Percentiles rank a stretch among this genome's conserved stretches.
These are phyloP conservation scores for Epinephelus lanceolatus DNA, from an alignment of 2,113 vertebrate species.

Conservation along the genomic window DNA sequence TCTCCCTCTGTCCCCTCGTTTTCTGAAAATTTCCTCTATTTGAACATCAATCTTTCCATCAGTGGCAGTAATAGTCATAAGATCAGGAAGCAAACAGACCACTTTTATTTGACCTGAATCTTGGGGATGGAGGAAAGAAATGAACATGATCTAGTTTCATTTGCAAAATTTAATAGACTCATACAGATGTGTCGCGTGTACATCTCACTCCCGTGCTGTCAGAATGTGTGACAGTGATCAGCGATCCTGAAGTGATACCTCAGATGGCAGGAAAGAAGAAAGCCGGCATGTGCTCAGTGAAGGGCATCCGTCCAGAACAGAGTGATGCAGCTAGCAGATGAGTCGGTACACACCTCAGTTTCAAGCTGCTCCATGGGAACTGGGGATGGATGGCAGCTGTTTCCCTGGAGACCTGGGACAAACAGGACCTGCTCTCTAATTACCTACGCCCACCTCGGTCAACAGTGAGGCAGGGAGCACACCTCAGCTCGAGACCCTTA, in stretches of 20 bases:
- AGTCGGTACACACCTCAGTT: slow-evolving; percentile 44
- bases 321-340: slow-evolving; percentile 2
- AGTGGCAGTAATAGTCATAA: background rate
- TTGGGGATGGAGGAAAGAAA: background rate
- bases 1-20: background rate
- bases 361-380: slow-evolving; percentile 65
- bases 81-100: background rate
- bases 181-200: background rate
- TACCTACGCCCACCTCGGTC: slow-evolving; percentile 57
- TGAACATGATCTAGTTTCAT: background rate
- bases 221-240: slow-evolving; percentile 8
- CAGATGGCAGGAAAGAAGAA: slow-evolving; percentile 9
- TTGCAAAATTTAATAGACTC: slow-evolving; percentile 24
- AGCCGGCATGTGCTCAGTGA: slow-evolving; percentile 40
- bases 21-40: slow-evolving; percentile 2
- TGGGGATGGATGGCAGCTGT: slow-evolving; percentile 59
- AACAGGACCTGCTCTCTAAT: slow-evolving; percentile 64
- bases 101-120: background rate
- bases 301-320: slow-evolving; percentile 41
- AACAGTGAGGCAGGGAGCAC: slow-evolving; percentile 25
- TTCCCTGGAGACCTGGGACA: slow-evolving; percentile 68
- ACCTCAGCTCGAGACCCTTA: slow-evolving; percentile 33
- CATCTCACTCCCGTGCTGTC: background rate
- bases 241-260: slow-evolving; percentile 24
- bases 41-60: slow-evolving; percentile 2